Conservation (phyloP, 2,888 invertebrate species). For the Scaptomyza parva region DNA sequence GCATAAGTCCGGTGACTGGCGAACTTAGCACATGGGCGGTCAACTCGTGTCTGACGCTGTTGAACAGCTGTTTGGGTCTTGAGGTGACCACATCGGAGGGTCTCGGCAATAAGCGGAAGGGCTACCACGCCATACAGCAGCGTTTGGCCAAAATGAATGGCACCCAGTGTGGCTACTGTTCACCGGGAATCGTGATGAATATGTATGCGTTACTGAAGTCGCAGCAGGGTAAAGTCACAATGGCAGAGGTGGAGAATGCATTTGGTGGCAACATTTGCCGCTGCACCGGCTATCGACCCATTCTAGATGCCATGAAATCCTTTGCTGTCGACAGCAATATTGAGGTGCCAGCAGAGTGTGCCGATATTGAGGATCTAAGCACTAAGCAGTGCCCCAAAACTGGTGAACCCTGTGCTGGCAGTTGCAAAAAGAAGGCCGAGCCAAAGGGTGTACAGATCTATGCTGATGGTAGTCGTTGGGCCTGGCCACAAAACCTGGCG, state of each 20-base stretch:
- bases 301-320: no score
- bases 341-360: slow-evolving; percentile 83
- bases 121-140: slow-evolving; percentile 90
- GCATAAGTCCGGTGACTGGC: slow-evolving; percentile 83
- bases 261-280: no score
- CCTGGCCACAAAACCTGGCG: slow-evolving; percentile 70
- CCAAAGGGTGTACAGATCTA: slow-evolving; percentile 45
- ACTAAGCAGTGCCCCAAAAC: slow-evolving; percentile 85
- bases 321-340: slow-evolving; percentile 88
- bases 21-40: slow-evolving; percentile 86
- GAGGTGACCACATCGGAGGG: slow-evolving; percentile 90
- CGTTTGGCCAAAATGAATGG: slow-evolving; percentile 89
- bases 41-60: slow-evolving; percentile 89
- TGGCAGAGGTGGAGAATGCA: no score
- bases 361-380: slow-evolving; percentile 85
- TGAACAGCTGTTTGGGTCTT: slow-evolving; percentile 88
- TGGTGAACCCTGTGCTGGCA: slow-evolving; percentile 82
- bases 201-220: slow-evolving; percentile 87
- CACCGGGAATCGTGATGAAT: slow-evolving; percentile 91
- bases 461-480: slow-evolving; percentile 77
- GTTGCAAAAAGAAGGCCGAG: slow-evolving; percentile 68
- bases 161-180: slow-evolving; percentile 91
- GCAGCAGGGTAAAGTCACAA: slow-evolving; percentile 85
- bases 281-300: no score
- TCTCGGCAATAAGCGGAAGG: slow-evolving; percentile 87